Evolutionary conservation across 2,113 vertebrate genomes (phyloP), one percentile per base, ranked within the genome.

Genomic region (Rhinolophus ferrumequinum): DNA sequence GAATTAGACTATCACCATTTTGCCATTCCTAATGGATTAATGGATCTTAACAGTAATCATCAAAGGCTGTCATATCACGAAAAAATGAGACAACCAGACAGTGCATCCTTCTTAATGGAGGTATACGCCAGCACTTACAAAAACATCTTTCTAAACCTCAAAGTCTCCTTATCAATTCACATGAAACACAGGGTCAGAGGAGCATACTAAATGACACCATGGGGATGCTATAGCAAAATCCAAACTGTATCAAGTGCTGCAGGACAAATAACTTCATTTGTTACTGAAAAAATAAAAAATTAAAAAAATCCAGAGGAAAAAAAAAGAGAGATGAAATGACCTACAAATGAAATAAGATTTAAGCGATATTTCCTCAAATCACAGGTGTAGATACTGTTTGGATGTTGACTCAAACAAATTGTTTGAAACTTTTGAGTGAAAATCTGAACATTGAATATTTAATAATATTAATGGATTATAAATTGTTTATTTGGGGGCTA

Each of bases 401-500:
- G 26, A 67, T 73, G 22, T 24, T 52, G 5, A 93, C 22, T 44
- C 22, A 72, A 70, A 66, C 33, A 70, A 77, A 52, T 2, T 28
- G 21, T 30, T 54, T 18, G 86, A 83, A 85, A 83, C 2, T 30
- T 80, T 79, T 70, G 35, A 89, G 72, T 87, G 80, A 70, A 9
- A 58, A 64, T 77, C 6, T 56, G 30, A 93, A 84, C 14, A 56
- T 13, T 86, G 33, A 85, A 84, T 6, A 81, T 44, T 90, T 82
- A 72, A 60, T 60, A 5, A 60, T 67, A 79, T n/a, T 79, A 60
- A 19, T 72, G 5, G 16, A 52, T 35, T 24, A 73, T 56, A 67
- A 86, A 44, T 56, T 35, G 54, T 62, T 19, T 66, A 56, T 41
- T 84, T 85, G 85, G 15, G 28, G 60, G 15, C 18, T 86, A 41